Conservation (phyloP, 23 tunicate species). For the Styela clava region DNA sequence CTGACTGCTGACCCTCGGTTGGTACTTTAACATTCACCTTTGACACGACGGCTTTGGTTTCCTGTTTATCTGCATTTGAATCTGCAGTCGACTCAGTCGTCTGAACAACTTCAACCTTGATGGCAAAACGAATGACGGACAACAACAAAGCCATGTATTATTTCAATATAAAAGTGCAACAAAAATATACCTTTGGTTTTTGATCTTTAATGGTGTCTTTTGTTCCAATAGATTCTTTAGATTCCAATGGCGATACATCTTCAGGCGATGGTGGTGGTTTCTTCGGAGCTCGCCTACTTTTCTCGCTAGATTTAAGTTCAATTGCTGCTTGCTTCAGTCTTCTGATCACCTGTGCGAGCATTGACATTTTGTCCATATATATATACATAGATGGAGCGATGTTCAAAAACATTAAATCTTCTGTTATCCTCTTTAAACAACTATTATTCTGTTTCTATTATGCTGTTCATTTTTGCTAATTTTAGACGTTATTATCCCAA, state of each 20-base stretch:
- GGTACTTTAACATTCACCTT: neutral
- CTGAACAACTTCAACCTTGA: too few species aligned
- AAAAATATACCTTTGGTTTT: too few species aligned
- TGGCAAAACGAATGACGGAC: too few species aligned
- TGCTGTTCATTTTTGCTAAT: too few species aligned
- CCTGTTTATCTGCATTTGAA: neutral
- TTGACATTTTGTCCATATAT: too few species aligned
- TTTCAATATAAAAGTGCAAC: too few species aligned
- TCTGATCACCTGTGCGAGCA: conserved; percentile 34
- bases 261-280: conserved; percentile 43
- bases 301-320: conserved; percentile 40
- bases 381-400: neutral
- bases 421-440: too few species aligned
- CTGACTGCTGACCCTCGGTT: neutral
- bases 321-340: conserved; percentile 53
- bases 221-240: neutral
- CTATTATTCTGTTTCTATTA: too few species aligned
- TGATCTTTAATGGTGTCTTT: neutral
- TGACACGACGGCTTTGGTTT: neutral
- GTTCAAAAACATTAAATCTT: neutral
- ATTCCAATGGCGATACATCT: conserved; percentile 8
- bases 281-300: conserved; percentile 24
- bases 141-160: too few species aligned
- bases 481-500: too few species aligned
- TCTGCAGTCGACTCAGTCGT: neutral